Base-by-base conservation (phyloP, 2,888 invertebrate species). In the Leistus spinibarbis region DNA sequence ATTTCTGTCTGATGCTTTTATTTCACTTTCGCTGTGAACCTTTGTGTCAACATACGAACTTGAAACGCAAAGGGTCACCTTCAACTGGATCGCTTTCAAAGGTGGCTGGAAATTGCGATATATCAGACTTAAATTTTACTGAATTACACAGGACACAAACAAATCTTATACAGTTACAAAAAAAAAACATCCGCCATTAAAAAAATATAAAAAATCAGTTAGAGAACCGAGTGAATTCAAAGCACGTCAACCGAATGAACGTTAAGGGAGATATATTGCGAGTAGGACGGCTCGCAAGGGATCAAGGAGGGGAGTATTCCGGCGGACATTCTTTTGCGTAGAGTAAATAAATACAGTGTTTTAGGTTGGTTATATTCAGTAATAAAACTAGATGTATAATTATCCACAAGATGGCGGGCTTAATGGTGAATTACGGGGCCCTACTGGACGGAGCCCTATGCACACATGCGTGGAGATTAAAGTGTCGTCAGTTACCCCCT, bases 131-230 rank as follows among this genome's bases (percentile, higher is more conserved):
- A 3, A 40, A 10, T 40, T 40, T 40, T 40, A 10, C 5, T 1
- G 13, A 7, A 40, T 40, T 40, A 10, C 40, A 40, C 40, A 40
- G 10, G 40, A 40, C 7, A 40, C 40, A 7, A 40, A 7, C 40
- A 24, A 7, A 3, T 24, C 24, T 3, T 4, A 4, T 3, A 24
- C 7, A 24, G 3, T 3, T 24, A 4, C 24, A 24, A 7, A 4
- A 4, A 24, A 24, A 22, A 20, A 63, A 63, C 17, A 20, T n/a
- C 17, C 10, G 10, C 22, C 64, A 64, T 64, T 64, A 64, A 64
- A 64, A 64, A 64, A 64, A 64, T 57, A 57, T 24, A 64, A 64
- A 64, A 64, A 64, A 64, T 64, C 64, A 64, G 23, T 64, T 64
- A 64, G 7, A 64, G 64, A 23, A 17, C 7, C 23, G 23, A 27